A percentile compares a stretch with the other conserved stretches of the same genome.
phyloP scores from a whole-genome alignment of 2,113 vertebrate genomes.

The Petrocephalus zakoni region DNA sequence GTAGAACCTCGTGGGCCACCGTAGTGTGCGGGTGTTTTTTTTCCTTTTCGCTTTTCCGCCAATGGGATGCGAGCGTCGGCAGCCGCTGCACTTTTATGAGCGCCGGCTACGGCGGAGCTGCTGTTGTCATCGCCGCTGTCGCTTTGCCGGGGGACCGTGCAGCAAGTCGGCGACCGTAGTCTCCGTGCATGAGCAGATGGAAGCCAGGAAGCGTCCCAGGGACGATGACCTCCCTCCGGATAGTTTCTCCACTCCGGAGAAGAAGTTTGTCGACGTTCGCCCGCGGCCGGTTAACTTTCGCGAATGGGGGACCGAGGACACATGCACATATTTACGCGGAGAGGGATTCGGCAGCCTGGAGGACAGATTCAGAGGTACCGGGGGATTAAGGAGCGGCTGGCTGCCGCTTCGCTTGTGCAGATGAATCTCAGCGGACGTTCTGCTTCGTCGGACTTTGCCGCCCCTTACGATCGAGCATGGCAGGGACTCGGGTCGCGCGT shows the following conservation, averaged over 20 bases:
- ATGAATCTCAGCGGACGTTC: background rate
- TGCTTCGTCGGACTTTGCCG: background rate
- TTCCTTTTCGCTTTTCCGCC: background rate
- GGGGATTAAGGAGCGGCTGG: background rate
- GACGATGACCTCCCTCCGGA: background rate
- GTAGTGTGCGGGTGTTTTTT: background rate
- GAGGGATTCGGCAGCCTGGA: slow-evolving; percentile 47
- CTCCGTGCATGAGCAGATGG: slow-evolving; percentile 34
- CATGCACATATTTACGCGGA: slow-evolving; percentile 42
- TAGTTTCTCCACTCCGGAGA: slow-evolving; percentile 47
- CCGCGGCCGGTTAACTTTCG: slow-evolving; percentile 29
- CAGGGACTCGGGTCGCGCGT: background rate
- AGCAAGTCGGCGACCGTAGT: background rate
- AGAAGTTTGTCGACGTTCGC: slow-evolving; percentile 22
- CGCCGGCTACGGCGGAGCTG: background rate
- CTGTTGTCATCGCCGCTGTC: background rate
- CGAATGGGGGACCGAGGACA: slow-evolving; percentile 50
- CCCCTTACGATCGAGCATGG: background rate
- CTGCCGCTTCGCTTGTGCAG: background rate
- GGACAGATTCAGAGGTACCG: slow-evolving; percentile 49
- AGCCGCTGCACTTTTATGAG: background rate
- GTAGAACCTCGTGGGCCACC: background rate
- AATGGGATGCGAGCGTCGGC: background rate
- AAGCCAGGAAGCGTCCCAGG: slow-evolving; percentile 42
- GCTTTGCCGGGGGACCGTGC: background rate